Evolutionary conservation across 2,888 invertebrate genomes (phyloP), one percentile per base, ranked within the genome.

Genomic region (Pachliopta kotzebuea): DNA sequence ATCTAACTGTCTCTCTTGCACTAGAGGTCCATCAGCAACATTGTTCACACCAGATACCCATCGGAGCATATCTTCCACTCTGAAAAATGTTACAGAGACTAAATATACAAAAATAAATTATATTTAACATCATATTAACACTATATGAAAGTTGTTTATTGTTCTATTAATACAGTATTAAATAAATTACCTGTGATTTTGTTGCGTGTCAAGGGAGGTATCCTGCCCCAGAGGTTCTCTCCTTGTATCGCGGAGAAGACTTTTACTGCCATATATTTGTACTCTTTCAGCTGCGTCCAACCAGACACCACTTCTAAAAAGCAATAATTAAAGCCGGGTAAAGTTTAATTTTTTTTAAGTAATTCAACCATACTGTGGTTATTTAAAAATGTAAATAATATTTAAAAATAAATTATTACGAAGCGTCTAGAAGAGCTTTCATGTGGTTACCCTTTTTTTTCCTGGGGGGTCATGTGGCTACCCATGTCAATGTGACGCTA

Each of bases 181-280:
- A 37, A 52, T 52, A 9, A n/a, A 21, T 20, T 74, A 92, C 92
- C 90, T 88, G 70, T 88, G 88, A 72, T 83, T 88, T 60, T 85
- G 84, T 68, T 91, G 90, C 71, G 90, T 90, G 62, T 83, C 86
- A 50, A 90, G 83, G 61, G 90, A 91, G 68, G 95, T 95, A 67
- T 96, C 97, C 86, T 97, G 96, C 0, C 97, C 97, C 60, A 97
- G 81, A 0, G 97, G 97, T 79, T 97, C 97, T 77, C 96, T 95
- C 56, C 97, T 91, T 65, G 96, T 94, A 78, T 97, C 96, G 67
- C 97, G 90, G 0, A 97, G 97, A 70, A 97, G 89, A 60, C 97
- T 97, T 71, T 96, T 95, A 73, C 94, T 94, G 75, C 88, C 92
- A 65, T 92, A 92, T 65, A 81, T 87, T 76, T 93, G 93, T 45